phyloP scores from a whole-genome alignment of 2,113 vertebrate species.

The Brachionichthys hirsutus region DNA sequence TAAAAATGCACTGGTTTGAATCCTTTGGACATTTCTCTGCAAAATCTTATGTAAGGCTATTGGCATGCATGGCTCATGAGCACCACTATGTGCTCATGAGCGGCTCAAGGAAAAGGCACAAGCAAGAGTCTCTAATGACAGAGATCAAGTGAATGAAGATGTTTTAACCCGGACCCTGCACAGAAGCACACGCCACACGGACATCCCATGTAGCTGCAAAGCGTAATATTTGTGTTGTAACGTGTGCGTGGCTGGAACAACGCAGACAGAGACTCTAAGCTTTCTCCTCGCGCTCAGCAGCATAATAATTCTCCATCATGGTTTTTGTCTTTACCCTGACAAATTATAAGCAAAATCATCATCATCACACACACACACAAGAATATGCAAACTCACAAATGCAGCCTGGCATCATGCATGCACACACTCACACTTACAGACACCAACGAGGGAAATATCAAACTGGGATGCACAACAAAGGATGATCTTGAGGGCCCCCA shows the following conservation, averaged over 20 bases:
- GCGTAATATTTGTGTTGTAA: neutral
- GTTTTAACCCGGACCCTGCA: slow-evolving; percentile 16
- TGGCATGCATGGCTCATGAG: neutral
- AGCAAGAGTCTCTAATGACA: slow-evolving; percentile 3
- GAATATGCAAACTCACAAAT: slow-evolving; percentile 15
- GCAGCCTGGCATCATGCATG: slow-evolving; percentile 25
- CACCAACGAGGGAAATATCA: slow-evolving; percentile 44
- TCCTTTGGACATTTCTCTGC: neutral
- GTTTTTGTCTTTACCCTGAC: slow-evolving; percentile 28
- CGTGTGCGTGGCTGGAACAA: slow-evolving; percentile 12
- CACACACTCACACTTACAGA: slow-evolving; percentile 15
- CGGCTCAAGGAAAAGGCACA: slow-evolving; percentile 33
- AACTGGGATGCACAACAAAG: slow-evolving; percentile 58
- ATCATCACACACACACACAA: slow-evolving; percentile 17
- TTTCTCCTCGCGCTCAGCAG: slow-evolving; percentile 37
- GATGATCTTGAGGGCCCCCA: slow-evolving; percentile 49
- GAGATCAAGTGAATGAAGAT: neutral
- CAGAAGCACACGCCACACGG: neutral
- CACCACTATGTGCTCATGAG: slow-evolving; percentile 13
- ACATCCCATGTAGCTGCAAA: neutral
- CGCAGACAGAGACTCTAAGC: slow-evolving; percentile 25
- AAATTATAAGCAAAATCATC: slow-evolving; percentile 15
- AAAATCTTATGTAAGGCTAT: slow-evolving; percentile 4
- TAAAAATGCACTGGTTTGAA: neutral
- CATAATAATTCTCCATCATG: slow-evolving; percentile 31